phyloP scores from a whole-genome alignment of 2,888 invertebrate species.

The Adineta ricciae region DNA sequence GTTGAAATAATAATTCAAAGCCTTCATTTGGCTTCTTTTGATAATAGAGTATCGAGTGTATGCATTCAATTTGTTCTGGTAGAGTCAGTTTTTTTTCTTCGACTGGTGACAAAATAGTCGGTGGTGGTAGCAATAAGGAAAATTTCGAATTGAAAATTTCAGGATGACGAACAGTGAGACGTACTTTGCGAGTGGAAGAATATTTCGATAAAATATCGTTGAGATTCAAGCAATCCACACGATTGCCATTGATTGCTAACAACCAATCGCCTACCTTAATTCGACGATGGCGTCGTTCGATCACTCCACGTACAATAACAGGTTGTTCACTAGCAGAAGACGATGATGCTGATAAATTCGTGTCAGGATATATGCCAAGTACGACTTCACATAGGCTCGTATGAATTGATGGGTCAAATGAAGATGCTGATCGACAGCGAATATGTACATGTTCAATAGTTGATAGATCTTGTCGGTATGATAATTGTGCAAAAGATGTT shows the following conservation, averaged over 20 bases:
- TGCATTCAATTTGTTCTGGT: background rate
- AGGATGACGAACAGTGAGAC: background rate
- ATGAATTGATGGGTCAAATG: background rate
- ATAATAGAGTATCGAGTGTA: background rate
- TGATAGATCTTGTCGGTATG: background rate
- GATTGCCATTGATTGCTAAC: background rate
- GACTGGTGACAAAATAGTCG: background rate
- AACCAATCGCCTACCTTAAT: slow-evolving; percentile 5
- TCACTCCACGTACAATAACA: background rate
- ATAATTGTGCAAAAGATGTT: background rate
- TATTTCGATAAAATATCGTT: background rate
- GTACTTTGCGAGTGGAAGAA: background rate
- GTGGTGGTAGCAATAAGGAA: background rate
- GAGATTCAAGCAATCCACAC: background rate
- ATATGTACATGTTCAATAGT: background rate
- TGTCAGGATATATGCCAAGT: background rate
- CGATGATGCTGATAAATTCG: background rate
- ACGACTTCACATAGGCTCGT: background rate
- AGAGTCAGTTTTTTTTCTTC: background rate
- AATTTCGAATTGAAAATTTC: background rate
- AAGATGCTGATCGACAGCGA: background rate
- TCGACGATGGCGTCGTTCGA: background rate
- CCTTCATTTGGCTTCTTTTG: background rate
- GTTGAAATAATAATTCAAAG: slow-evolving; percentile 6
- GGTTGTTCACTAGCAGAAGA: background rate